Evolutionary conservation across 1,140 invertebrate genomes (phyloP), one percentile per base, ranked within the genome.

Genomic region (Popillia japonica): DNA sequence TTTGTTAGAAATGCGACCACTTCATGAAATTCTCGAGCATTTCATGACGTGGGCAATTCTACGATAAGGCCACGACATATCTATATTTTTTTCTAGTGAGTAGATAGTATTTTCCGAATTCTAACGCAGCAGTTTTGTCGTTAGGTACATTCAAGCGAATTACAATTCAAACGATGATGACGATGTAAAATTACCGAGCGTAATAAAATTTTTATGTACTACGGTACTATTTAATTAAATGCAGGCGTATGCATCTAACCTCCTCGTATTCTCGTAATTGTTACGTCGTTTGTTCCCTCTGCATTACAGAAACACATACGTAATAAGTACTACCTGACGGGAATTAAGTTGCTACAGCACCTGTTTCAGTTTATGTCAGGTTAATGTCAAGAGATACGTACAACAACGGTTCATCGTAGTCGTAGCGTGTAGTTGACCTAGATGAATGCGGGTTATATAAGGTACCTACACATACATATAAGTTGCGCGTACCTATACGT

Each of bases 321-420:
- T 17, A 55, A 55, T 55, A 34, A 34, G n/a, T n/a, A 34, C 2
- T 55, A 55, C 48, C n/a, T 55, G 14, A 55, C 48, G 10, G 48
- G 48, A 55, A 55, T 55, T 55, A 55, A 55, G 48, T 55, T 55
- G 48, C 17, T 55, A 17, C 17, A 55, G 17, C 48, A 55, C 48
- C 48, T 55, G 48, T n/a, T 55, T 55, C 48, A 55, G 48, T 55
- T 55, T 17, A 17, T 55, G 48, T 55, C 48, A 55, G 48, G 48
- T 55, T 55, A 55, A 55, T 55, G 48, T 55, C 48, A 55, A 17
- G 14, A 14, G 48, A 55, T 55, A 17, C 14, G 17, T 6, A 17
- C 48, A 55, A 55, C 48, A 55, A 55, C 48, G 48, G 48, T 55
- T 55, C 14, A 55, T n/a, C 48, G 48, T 17, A 55, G 48, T 55